phyloP scores from a whole-genome alignment of 2,113 vertebrate genomes.

The Strigops habroptila region DNA sequence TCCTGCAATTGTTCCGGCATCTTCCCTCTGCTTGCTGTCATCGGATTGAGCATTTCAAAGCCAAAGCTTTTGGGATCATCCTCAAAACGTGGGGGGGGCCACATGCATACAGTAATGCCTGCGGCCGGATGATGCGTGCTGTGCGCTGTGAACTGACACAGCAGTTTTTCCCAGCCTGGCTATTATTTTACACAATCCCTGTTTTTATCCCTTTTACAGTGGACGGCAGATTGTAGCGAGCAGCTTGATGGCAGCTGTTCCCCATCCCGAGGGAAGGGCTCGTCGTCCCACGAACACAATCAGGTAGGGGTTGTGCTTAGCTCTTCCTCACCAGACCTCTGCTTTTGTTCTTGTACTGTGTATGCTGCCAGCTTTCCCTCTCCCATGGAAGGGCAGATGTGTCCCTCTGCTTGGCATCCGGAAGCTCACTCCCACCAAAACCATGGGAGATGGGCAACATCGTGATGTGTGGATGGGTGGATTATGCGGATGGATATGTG shows the following conservation, averaged over 20 bases:
- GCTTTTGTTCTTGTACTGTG: neutral
- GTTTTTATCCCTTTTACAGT: slow-evolving; percentile 76
- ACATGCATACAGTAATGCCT: neutral
- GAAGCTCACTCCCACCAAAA: accelerated
- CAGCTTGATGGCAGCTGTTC: slow-evolving; percentile 86
- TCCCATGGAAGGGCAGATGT: accelerated
- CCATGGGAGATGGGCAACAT: neutral
- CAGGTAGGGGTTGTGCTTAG: slow-evolving; percentile 71
- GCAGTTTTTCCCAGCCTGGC: neutral
- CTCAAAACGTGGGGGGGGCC: neutral
- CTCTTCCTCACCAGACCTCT: neutral
- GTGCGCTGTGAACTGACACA: neutral
- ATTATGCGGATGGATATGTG: neutral
- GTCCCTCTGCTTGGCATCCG: accelerated
- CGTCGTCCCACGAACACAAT: slow-evolving; percentile 70
- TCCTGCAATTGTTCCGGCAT: neutral
- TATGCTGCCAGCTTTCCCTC: neutral
- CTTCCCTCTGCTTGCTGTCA: accelerated
- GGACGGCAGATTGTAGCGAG: slow-evolving; percentile 88
- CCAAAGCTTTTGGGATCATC: slow-evolving; percentile 10
- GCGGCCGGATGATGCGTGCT: neutral
- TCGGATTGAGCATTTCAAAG: neutral
- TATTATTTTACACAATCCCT: slow-evolving; percentile 33
- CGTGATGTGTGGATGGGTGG: accelerated
- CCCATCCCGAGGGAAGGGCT: slow-evolving; percentile 83